These are phyloP conservation scores for Amazona vittata DNA, from an alignment of 2,113 vertebrate genomes.

Conservation along the genomic window DNA sequence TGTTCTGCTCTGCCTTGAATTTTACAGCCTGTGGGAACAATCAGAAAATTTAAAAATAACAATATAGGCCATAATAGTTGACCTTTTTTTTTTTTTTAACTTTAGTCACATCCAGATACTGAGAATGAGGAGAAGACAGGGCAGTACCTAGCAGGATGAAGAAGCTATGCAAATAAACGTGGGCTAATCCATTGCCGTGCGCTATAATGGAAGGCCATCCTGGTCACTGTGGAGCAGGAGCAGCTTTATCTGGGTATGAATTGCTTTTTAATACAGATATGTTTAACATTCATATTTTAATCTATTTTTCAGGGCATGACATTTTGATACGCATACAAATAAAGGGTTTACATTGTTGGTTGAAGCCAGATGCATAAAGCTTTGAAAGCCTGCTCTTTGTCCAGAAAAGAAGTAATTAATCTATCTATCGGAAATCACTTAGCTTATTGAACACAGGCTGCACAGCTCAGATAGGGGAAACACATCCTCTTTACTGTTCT, in stretches of 20 bases:
- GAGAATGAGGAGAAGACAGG: constrained; percentile 40
- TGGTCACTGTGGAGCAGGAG: constrained; percentile 46
- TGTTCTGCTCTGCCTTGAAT: not conserved
- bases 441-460: not conserved
- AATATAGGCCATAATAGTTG: not conserved
- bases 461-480: not conserved
- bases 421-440: not conserved
- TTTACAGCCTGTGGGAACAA: not conserved
- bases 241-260: constrained; percentile 46
- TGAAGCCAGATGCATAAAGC: not conserved
- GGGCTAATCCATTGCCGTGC: constrained; percentile 30
- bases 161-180: constrained; percentile 37
- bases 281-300: not conserved
- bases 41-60: not conserved
- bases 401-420: not conserved
- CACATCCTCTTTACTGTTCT: not conserved
- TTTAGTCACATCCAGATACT: not conserved
- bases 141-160: not conserved
- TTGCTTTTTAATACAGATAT: not conserved
- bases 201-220: constrained; percentile 41
- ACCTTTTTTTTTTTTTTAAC: not conserved
- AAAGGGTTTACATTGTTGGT: not conserved
- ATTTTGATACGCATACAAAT: not conserved
- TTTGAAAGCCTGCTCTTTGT: not conserved
- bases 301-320: not conserved